Evolutionary conservation across 2,113 vertebrate genomes (phyloP).

Genomic region (Sciurus niger): DNA sequence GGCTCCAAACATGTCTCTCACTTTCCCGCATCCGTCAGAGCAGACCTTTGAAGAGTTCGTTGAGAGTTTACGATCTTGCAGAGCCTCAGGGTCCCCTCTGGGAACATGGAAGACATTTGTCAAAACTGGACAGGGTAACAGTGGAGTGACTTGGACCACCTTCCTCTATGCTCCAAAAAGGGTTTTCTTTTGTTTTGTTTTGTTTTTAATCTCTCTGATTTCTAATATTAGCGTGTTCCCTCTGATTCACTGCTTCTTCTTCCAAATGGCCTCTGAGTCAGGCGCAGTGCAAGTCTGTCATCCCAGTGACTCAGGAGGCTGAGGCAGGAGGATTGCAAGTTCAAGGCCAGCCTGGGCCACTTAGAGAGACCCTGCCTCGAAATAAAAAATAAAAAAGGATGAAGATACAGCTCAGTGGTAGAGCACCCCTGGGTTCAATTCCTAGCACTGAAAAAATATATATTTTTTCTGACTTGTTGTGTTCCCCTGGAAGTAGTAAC

Average conservation of each 20-base stretch:
- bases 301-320: too few relatives aligned
- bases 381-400: too few relatives aligned
- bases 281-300: too few relatives aligned
- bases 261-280: background rate
- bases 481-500: background rate
- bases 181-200: background rate
- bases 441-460: too few relatives aligned
- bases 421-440: too few relatives aligned
- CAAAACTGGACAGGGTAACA: background rate
- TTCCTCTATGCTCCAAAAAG: background rate
- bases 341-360: too few relatives aligned
- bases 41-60: background rate
- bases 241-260: background rate
- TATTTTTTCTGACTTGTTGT: background rate
- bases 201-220: background rate
- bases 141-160: background rate
- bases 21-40: background rate
- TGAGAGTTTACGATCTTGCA: background rate
- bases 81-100: background rate
- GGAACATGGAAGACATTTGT: background rate
- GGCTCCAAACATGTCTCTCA: too few relatives aligned
- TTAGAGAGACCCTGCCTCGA: too few relatives aligned
- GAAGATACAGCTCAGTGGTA: too few relatives aligned
- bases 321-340: too few relatives aligned
- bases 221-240: background rate